These are phyloP conservation scores for Habropoda laboriosa DNA, from an alignment of 1,140 invertebrate genomes.

Conservation along the genomic window DNA sequence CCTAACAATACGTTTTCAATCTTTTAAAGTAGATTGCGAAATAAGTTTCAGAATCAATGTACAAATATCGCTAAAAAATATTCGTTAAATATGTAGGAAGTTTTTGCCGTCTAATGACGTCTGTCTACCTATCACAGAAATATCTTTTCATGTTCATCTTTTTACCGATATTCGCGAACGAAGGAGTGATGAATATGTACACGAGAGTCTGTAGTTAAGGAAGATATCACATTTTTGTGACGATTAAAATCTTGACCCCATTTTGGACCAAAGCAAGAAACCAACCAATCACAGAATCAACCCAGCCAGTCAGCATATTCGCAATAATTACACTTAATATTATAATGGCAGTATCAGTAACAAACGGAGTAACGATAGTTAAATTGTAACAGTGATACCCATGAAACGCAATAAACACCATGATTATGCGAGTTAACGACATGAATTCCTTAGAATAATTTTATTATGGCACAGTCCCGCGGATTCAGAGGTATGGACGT, in stretches of 20 bases:
- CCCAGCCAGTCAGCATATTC: constrained; percentile 50
- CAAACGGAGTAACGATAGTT: constrained; percentile 71
- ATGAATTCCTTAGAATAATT: constrained; percentile 59
- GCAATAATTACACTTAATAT: constrained; percentile 63
- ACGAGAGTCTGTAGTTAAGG: constrained; percentile 35
- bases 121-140: constrained; percentile 77
- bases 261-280: constrained; percentile 52
- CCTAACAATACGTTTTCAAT: constrained; percentile 21
- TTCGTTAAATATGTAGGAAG: constrained; percentile 55
- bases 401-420: constrained; percentile 62
- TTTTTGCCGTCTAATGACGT: constrained; percentile 56
- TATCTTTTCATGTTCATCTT: constrained; percentile 59
- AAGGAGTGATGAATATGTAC: constrained; percentile 47
- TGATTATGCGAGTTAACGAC: constrained; percentile 60
- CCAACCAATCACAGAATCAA: constrained; percentile 52
- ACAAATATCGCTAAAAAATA: constrained; percentile 64
- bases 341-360: constrained; percentile 76
- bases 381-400: constrained; percentile 68
- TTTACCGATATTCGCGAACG: constrained; percentile 62
- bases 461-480: constrained; percentile 68
- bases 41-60: constrained; percentile 51
- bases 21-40: constrained; percentile 37
- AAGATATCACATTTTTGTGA: constrained; percentile 54
- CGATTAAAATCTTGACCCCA: constrained; percentile 30
- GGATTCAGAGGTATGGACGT: constrained; percentile 70